Evolutionary conservation across 2,113 vertebrate genomes (phyloP), one percentile per base, ranked within the genome.

Genomic region (Antennarius striatus): DNA sequence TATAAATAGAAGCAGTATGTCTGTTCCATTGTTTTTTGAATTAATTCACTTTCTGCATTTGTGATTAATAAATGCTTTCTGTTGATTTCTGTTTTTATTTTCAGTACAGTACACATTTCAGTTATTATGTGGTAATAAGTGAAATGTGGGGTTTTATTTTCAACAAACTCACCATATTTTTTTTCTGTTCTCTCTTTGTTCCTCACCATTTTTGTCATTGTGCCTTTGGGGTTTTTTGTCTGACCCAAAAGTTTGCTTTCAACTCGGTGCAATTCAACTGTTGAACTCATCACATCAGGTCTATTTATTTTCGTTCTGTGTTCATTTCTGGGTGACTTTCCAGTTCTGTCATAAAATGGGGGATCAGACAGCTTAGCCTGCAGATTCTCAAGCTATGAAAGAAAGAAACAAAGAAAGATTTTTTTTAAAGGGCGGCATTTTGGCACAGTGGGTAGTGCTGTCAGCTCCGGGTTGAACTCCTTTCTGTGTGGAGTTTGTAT

Each of bases 311-410:
- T 39, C 54, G 79, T 62, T 62, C 68, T 86, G 70, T 75, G 81
- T 83, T 81, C 64, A 82, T 80, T 79, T 68, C 49, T 65, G 63
- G 61, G 46, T 51, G 63, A 77, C 86, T 77, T 77, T 12, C 50
- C 68, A 73, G 64, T 77, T 83, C 69, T 69, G 57, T 47, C 12
- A 32, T 56, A 82, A 66, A 68, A 73, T 36, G 63, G 61, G 45
- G 59, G 79, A 85, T 81, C 77, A 83, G 68, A 77, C 81, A 59
- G 65, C 61, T 76, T 59, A 42, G 60, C 54, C 63, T 66, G 55
- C 71, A 74, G 71, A 76, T 56, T 22, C 55, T 70, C 22, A 2
- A 69, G 63, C 78, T 61, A 43, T 56, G 68, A 81, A 67, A 70
- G 56, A 70, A 57, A 63, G 63, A 66, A 63, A 68, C 60, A 75